Base-by-base conservation (phyloP, 2,888 invertebrate species). In the Neoscelio sp. region DNA sequence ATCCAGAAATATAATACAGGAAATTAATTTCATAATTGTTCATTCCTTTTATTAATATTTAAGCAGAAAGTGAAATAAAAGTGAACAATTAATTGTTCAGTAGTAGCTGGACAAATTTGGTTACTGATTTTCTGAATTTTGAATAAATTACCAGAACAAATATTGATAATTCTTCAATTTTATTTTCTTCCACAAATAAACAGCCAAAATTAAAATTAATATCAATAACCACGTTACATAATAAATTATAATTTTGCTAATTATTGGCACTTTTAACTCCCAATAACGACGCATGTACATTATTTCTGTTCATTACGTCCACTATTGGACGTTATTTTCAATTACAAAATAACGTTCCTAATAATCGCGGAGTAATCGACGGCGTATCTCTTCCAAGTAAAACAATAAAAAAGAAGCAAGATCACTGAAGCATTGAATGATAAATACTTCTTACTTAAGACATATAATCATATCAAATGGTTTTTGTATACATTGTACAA, bases 401-500 rank as follows among this genome's bases (percentile, higher is more conserved):
- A 42, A 84, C 54, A 80, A 84, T 15, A 38, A 60, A 50, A 12
- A 50, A 13, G 46, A 23, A 15, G 28, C 35, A 54, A 65, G 30
- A 58, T 82, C 71, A 79, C 70, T 50, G 78, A 68, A 48, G 67
- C 70, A 76, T 56, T 52, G 40, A 80, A 50, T 65, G 77, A 54
- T 67, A 67, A 44, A 77, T 48, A 71, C 44, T 82, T 84, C 42
- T 70, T 68, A 81, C 79, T 79, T 85, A 85, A 87, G 84, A 83
- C 83, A 82, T 87, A 86, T 87, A 86, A 88, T 87, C 89, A 89
- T 89, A 89, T 90, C 87, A 89, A 83, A 83, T 83, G 87, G 83
- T 87, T 87, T 79, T 87, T 88, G 86, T 89, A 88, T 86, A 88
- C 85, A 88, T 84, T 89, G 88, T 89, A 89, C 84, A 88, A 85